Conservation (phyloP, 2,113 vertebrate genomes). For the Percopsis transmontana region DNA sequence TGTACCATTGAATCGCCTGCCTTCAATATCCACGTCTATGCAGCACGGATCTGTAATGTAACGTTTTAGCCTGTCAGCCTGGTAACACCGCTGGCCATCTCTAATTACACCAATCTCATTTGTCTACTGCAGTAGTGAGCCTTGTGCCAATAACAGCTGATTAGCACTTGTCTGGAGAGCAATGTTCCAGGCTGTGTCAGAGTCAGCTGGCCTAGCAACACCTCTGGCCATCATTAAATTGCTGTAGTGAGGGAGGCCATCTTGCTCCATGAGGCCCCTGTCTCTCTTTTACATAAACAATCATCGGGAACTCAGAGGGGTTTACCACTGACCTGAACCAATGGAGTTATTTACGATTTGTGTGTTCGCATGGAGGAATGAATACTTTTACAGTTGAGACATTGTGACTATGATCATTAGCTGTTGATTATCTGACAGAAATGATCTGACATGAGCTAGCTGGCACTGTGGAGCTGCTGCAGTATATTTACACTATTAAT, state of each 20-base stretch:
- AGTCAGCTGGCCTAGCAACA: constrained; percentile 44
- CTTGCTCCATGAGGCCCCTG: constrained; percentile 49
- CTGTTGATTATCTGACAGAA: constrained; percentile 26
- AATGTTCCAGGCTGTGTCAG: constrained; percentile 62
- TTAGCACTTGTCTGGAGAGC: constrained; percentile 66
- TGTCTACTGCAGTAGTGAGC: constrained; percentile 26
- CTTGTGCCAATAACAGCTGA: constrained; percentile 58
- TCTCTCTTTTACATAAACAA: constrained; percentile 7
- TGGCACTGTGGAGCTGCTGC: constrained; percentile 52
- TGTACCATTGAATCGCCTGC: too few relatives aligned
- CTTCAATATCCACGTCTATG: constrained; percentile 39
- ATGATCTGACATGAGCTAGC: constrained; percentile 36
- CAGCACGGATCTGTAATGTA: constrained; percentile 38
- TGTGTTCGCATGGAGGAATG: constrained; percentile 23
- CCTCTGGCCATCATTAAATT: constrained; percentile 69
- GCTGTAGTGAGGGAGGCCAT: constrained; percentile 40
- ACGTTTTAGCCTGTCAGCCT: constrained; percentile 47
- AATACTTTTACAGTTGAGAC: constrained; percentile 5
- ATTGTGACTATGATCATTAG: constrained; percentile 2
- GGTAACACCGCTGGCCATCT: constrained; percentile 60
- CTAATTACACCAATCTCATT: constrained; percentile 50
- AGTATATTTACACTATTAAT: constrained; percentile 63
- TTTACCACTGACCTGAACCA: constrained; percentile 12
- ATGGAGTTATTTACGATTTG: background rate
- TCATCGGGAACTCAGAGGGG: constrained; percentile 30